A percentile compares a stretch with the other conserved stretches of the same genome.
Evolutionary conservation across 2,797 vertebrate species (phyloP).

Genomic region (Hypotaenidia philippensis): DNA sequence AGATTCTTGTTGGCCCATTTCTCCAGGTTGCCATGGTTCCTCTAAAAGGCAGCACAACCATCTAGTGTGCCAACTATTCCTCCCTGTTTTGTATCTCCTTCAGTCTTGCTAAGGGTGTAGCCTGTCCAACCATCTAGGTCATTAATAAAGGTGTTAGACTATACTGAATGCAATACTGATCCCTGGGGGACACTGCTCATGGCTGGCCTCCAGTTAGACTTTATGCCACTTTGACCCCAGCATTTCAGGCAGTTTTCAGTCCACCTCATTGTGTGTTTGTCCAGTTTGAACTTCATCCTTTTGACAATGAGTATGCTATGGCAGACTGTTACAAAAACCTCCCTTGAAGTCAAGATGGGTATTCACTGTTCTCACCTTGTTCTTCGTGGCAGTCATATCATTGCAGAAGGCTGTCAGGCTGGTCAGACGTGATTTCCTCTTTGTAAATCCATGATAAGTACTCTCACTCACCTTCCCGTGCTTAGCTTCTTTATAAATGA

Average conservation of each 20-base stretch:
- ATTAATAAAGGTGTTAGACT: not conserved
- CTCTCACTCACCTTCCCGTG: not conserved
- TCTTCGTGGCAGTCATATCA: not conserved
- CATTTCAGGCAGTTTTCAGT: not conserved
- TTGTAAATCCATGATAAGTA: not conserved
- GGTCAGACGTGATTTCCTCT: not conserved
- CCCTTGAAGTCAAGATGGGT: not conserved
- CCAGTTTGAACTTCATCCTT: not conserved
- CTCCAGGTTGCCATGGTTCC: not conserved
- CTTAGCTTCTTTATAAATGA: not conserved
- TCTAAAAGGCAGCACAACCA: not conserved
- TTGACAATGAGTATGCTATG: not conserved
- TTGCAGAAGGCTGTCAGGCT: not conserved
- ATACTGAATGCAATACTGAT: not conserved
- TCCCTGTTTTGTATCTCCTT: not conserved
- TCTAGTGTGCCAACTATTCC: not conserved
- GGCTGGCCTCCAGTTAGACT: not conserved
- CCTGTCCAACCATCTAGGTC: not conserved
- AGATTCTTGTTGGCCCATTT: not conserved
- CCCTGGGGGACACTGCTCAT: not conserved
- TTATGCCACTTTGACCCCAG: not conserved
- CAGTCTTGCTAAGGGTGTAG: not conserved
- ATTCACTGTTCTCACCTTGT: not conserved
- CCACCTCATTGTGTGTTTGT: not conserved
- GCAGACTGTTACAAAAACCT: not conserved